A percentile compares a stretch with the other conserved stretches of the same genome.
Evolutionary conservation across 2,888 invertebrate genomes (phyloP).

Genomic region (Pemphredon lugubris): DNA sequence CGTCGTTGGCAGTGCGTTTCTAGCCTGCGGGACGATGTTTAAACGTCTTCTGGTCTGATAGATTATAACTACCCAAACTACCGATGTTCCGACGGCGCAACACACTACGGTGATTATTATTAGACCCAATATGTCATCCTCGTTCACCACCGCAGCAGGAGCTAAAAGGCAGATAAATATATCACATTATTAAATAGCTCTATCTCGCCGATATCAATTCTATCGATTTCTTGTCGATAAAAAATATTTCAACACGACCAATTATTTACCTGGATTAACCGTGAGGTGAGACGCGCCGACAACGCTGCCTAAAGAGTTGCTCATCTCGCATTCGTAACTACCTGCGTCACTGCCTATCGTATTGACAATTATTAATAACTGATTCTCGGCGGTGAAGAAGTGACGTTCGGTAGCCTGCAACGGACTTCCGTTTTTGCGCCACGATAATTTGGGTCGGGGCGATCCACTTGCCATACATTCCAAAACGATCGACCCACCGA

Average conservation of each 20-base stretch:
- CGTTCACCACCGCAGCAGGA: conserved; percentile 83
- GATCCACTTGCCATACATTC: conserved; percentile 94
- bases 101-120: conserved; percentile 95
- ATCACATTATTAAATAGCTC: too few species aligned
- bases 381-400: conserved; percentile 93
- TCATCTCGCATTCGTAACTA: conserved; percentile 93
- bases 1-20: conserved; percentile 58
- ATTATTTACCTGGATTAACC: conserved; percentile 86
- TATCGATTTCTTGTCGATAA: too few species aligned
- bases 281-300: conserved; percentile 87
- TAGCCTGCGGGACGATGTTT: conserved; percentile 78
- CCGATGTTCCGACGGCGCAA: conserved; percentile 94
- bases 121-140: conserved; percentile 92
- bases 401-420: conserved; percentile 90
- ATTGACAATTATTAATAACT: conserved; percentile 93
- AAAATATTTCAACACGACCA: too few species aligned
- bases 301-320: conserved; percentile 91
- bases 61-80: conserved; percentile 95
- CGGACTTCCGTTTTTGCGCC: conserved; percentile 92
- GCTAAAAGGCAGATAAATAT: conserved; percentile 66
- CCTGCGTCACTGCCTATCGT: conserved; percentile 91
- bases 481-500: conserved; percentile 92
- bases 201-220: too few species aligned
- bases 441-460: conserved; percentile 90
- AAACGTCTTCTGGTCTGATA: conserved; percentile 90